Conservation (phyloP, 2,888 invertebrate species). For the Lochmaea capreae region DNA sequence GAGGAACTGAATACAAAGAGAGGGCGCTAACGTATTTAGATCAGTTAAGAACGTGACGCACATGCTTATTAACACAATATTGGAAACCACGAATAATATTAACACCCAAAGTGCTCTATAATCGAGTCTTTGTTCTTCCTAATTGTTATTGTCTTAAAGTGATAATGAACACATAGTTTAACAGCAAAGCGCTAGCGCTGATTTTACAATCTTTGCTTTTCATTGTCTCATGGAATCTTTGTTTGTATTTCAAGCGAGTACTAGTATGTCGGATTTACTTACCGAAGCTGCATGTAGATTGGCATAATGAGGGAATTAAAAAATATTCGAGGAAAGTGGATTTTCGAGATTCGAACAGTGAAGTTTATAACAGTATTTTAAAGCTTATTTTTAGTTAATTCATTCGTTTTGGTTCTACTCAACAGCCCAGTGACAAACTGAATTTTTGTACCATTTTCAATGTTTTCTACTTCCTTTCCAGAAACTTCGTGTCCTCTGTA, state of each 20-base stretch:
- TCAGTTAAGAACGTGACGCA: conserved; percentile 57
- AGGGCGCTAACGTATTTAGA: conserved; percentile 59
- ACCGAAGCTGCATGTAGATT: not conserved
- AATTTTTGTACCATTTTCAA: no score
- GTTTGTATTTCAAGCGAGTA: conserved; percentile 17
- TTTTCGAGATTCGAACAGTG: not conserved
- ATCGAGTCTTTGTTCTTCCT: conserved; percentile 56
- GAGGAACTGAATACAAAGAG: conserved; percentile 53
- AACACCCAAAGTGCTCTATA: conserved; percentile 62
- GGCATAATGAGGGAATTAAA: not conserved
- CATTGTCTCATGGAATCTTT: conserved; percentile 17
- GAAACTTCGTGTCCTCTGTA: no score
- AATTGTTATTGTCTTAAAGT: conserved; percentile 55
- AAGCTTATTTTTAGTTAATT: no score
- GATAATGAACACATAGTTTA: conserved; percentile 51
- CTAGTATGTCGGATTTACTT: not conserved
- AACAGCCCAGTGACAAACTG: no score
- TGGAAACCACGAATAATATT: conserved; percentile 63
- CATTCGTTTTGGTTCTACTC: no score
- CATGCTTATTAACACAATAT: conserved; percentile 59
- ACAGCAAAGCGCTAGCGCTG: conserved; percentile 24
- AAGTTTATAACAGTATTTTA: no score
- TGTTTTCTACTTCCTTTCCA: no score
- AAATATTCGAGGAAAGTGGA: not conserved
- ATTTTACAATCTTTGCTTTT: conserved; percentile 31